Evolutionary conservation across 2,888 invertebrate species (phyloP).

Genomic region (Campoplex nolae): DNA sequence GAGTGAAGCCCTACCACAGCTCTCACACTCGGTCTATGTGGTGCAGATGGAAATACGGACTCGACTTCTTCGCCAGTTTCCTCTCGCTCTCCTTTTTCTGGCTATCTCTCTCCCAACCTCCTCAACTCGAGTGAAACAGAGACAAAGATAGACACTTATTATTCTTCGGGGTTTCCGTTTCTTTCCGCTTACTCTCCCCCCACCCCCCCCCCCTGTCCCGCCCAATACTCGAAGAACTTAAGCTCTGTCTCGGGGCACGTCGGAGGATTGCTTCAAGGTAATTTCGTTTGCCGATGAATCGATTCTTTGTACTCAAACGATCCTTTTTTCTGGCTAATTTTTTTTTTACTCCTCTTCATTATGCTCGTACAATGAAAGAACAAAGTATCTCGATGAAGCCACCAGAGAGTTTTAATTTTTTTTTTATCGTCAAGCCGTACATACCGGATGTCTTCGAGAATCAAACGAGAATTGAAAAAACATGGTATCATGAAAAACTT

Average conservation of each 20-base stretch:
- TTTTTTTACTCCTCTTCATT: constrained; percentile 41
- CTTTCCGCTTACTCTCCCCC: constrained; percentile 18
- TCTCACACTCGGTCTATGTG: constrained; percentile 20
- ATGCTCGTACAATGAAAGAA: constrained; percentile 41
- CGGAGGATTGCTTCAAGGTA: constrained; percentile 72
- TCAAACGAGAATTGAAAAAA: neutral
- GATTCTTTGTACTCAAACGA: constrained; percentile 72
- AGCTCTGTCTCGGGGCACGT: constrained; percentile 42
- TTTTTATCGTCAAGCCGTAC: constrained; percentile 21
- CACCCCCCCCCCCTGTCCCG: neutral
- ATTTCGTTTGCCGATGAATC: constrained; percentile 74
- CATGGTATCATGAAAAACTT: neutral
- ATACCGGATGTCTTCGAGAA: constrained; percentile 35
- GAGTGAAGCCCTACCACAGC: constrained; percentile 31
- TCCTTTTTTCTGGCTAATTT: constrained; percentile 49
- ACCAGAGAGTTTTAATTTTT: constrained; percentile 26
- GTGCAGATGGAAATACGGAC: constrained; percentile 63
- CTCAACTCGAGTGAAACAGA: neutral
- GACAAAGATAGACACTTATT: constrained; percentile 52
- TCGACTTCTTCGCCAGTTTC: constrained; percentile 40
- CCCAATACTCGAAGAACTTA: constrained; percentile 47
- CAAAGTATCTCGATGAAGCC: constrained; percentile 42
- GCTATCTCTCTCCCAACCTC: neutral
- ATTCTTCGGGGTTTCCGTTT: constrained; percentile 57
- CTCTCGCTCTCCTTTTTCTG: constrained; percentile 10